Evolutionary conservation across 2,113 vertebrate species (phyloP).

Genomic region (Phrynosoma blainvillii): DNA sequence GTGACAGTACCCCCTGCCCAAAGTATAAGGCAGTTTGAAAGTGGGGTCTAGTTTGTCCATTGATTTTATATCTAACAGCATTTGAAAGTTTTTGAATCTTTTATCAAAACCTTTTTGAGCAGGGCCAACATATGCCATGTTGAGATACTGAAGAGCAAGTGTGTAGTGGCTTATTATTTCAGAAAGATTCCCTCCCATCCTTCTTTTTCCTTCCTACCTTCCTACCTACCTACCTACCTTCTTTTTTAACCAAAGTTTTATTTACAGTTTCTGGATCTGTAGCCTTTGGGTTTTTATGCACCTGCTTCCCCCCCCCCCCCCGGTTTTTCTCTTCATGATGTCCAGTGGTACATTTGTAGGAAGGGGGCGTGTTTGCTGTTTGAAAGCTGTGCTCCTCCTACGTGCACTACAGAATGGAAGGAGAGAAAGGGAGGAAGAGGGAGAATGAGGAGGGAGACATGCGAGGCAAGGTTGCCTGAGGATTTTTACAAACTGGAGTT

Average conservation of each 20-base stretch:
- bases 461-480: slow-evolving; percentile 19
- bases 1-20: background rate
- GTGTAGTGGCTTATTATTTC: too few species aligned
- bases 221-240: background rate
- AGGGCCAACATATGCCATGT: too few species aligned
- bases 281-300: background rate
- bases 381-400: slow-evolving; percentile 40
- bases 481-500: background rate
- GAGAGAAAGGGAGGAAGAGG: background rate
- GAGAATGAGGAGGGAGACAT: background rate
- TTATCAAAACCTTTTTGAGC: background rate
- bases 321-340: background rate
- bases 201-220: too few species aligned
- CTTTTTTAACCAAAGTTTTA: background rate
- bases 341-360: background rate
- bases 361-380: slow-evolving; percentile 35
- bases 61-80: background rate
- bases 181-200: too few species aligned
- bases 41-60: background rate
- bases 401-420: slow-evolving; percentile 41
- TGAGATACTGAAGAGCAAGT: too few species aligned
- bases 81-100: background rate
- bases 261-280: background rate
- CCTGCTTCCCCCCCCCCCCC: slow-evolving; percentile 16
- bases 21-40: background rate